Evolutionary conservation across 2,888 invertebrate genomes (phyloP).

Genomic region (Heliconius aoede): DNA sequence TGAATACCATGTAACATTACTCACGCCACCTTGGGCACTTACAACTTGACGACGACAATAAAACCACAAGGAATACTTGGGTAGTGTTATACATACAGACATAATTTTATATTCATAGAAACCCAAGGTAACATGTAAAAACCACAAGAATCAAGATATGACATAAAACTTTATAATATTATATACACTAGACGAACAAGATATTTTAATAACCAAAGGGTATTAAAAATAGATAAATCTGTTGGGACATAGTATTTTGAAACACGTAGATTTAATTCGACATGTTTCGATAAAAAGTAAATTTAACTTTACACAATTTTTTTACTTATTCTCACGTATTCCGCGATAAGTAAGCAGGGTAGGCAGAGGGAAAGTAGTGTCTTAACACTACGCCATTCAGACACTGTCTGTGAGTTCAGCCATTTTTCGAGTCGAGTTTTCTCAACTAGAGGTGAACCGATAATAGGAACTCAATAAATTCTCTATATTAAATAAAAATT

Average conservation of each 20-base stretch:
- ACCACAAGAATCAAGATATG: not conserved
- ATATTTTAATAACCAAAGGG: not conserved
- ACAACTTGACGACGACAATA: too few relatives aligned
- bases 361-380: not conserved
- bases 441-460: not conserved
- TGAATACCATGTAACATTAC: too few relatives aligned
- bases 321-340: not conserved
- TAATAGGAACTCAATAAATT: too few relatives aligned
- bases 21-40: too few relatives aligned
- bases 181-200: not conserved
- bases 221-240: conserved; percentile 22
- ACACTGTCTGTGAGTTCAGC: not conserved
- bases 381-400: not conserved
- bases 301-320: not conserved
- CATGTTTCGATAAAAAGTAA: too few relatives aligned
- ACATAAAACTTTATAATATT: not conserved
- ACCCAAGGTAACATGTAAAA: not conserved
- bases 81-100: not conserved
- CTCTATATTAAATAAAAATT: too few relatives aligned
- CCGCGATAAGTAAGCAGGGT: not conserved
- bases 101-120: not conserved
- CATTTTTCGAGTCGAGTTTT: not conserved
- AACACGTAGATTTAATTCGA: not conserved
- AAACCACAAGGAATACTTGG: not conserved
- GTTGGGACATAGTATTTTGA: conserved; percentile 12